phyloP scores from a whole-genome alignment of 2,113 vertebrate genomes.

The Gymnobelideus leadbeateri region DNA sequence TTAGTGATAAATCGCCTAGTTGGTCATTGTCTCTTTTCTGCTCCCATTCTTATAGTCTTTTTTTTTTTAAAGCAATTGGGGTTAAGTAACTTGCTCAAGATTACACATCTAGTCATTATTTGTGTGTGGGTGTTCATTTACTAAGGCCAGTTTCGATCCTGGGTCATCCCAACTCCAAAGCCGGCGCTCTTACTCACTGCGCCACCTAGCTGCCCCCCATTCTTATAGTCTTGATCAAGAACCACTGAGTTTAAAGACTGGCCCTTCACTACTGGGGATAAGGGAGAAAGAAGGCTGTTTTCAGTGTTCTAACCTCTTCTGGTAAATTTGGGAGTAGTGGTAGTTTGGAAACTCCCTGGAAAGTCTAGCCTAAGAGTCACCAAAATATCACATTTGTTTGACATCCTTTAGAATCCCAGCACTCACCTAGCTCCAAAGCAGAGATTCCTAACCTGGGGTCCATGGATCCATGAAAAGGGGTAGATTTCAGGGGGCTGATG shows the following conservation, averaged over 20 bases:
- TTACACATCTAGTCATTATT: too few relatives aligned
- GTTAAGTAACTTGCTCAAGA: too few relatives aligned
- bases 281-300: neutral
- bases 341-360: neutral
- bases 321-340: conserved; percentile 21
- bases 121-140: too few relatives aligned
- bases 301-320: neutral
- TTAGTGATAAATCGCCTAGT: neutral
- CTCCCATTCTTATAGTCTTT: conserved; percentile 9
- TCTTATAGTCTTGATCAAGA: conserved; percentile 14
- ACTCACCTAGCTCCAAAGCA: neutral
- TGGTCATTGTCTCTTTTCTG: conserved; percentile 28
- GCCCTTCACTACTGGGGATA: neutral
- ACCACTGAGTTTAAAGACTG: conserved; percentile 2
- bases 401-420: conserved; percentile 23
- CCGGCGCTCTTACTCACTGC: too few relatives aligned
- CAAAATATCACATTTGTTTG: conserved; percentile 15
- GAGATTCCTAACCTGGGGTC: neutral
- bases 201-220: too few relatives aligned
- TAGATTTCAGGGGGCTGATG: neutral
- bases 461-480: neutral
- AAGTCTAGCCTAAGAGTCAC: neutral
- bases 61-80: too few relatives aligned
- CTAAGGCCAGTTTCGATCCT: too few relatives aligned
- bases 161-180: too few relatives aligned